Conservation (phyloP, 1,140 invertebrate genomes). For the Doryteuthis pealeii region DNA sequence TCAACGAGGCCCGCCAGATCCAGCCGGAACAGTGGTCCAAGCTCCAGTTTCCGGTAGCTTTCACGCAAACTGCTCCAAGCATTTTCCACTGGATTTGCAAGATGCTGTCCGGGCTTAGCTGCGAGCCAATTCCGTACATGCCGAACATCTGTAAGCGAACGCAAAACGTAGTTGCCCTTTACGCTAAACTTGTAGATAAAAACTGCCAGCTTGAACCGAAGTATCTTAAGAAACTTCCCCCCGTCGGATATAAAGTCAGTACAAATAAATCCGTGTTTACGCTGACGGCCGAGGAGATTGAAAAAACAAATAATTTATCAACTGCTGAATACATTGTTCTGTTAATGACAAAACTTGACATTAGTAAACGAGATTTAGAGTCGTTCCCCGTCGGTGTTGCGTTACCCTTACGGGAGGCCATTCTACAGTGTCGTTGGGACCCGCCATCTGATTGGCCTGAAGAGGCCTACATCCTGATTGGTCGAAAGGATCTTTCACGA, state of each 20-base stretch:
- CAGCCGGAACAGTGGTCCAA: conserved; percentile 64
- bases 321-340: conserved; percentile 49
- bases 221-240: not conserved
- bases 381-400: conserved; percentile 75
- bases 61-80: conserved; percentile 67
- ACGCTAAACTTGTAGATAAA: not conserved
- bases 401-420: conserved; percentile 73
- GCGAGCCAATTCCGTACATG: conserved; percentile 70
- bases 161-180: conserved; percentile 61
- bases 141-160: conserved; percentile 68
- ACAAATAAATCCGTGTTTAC: not conserved
- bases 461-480: conserved; percentile 77
- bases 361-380: conserved; percentile 73
- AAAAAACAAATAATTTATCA: not conserved
- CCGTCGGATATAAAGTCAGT: not conserved
- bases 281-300: not conserved
- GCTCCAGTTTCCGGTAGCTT: conserved; percentile 67
- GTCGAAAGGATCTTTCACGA: conserved; percentile 61
- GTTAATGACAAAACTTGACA: conserved; percentile 60
- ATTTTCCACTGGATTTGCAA: conserved; percentile 72
- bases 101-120: conserved; percentile 64
- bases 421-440: conserved; percentile 73
- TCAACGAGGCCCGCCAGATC: conserved; percentile 46
- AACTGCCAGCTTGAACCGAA: conserved; percentile 5
- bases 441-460: conserved; percentile 78